Percentiles rank a stretch among this genome's conserved stretches.
Evolutionary conservation across 2,888 invertebrate species (phyloP).

Genomic region (Ophraella communa): DNA sequence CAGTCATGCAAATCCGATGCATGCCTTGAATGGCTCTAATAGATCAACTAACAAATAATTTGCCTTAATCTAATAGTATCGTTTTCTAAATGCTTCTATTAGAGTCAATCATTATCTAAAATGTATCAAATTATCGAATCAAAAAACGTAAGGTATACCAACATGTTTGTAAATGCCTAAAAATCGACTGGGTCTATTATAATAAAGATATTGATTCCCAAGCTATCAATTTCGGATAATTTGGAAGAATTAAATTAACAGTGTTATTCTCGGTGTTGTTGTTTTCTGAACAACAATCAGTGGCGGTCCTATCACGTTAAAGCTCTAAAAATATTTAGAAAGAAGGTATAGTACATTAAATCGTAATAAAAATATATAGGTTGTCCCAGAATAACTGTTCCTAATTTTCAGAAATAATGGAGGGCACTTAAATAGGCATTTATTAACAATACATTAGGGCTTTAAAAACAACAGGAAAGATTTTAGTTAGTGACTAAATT

Average conservation of each 20-base stretch:
- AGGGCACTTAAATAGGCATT: too few species aligned
- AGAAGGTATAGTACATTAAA: neutral
- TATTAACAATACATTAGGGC: too few species aligned
- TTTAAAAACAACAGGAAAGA: too few species aligned
- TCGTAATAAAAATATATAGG: too few species aligned
- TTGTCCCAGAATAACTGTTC: too few species aligned
- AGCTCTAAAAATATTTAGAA: too few species aligned
- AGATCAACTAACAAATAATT: slow-evolving; percentile 1
- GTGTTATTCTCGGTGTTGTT: too few species aligned
- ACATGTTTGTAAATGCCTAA: neutral
- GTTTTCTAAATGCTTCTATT: slow-evolving; percentile 6
- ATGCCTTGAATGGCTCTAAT: neutral
- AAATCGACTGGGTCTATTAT: neutral
- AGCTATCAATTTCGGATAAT: slow-evolving; percentile 11
- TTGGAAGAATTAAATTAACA: slow-evolving; percentile 16
- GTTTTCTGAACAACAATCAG: neutral
- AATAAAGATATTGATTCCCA: neutral
- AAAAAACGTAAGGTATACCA: neutral
- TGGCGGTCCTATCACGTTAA: neutral
- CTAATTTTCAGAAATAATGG: too few species aligned
- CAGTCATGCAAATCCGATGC: slow-evolving; percentile 4
- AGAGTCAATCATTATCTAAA: slow-evolving; percentile 3
- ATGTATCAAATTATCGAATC: slow-evolving; percentile 5
- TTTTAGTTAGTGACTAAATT: too few species aligned
- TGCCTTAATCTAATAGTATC: neutral